Percentiles rank a stretch among this genome's conserved stretches.
Evolutionary conservation across 2,113 vertebrate species (phyloP).

Genomic region (Sebastes fasciatus): DNA sequence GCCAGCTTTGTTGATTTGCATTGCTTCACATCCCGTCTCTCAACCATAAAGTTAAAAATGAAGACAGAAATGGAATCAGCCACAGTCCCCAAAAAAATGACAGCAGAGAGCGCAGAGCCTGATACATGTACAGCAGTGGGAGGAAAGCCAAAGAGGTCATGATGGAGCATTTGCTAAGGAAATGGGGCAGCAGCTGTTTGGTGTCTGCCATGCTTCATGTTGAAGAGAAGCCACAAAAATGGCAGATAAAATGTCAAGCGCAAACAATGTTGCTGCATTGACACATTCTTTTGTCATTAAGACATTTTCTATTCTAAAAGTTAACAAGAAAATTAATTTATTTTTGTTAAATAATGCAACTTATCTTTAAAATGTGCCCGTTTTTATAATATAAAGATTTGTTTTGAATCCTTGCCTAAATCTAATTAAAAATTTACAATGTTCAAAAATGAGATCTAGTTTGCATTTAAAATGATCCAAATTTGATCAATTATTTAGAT

Average conservation of each 20-base stretch:
- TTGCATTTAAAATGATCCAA: background rate
- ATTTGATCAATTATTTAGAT: background rate
- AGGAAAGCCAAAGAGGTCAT: conserved; percentile 32
- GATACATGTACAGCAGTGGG: background rate
- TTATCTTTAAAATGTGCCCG: background rate
- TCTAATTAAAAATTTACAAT: background rate
- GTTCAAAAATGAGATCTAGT: background rate
- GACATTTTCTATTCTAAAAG: background rate
- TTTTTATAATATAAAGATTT: background rate
- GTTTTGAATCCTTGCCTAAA: background rate
- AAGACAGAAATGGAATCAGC: conserved; percentile 1
- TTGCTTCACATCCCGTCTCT: background rate
- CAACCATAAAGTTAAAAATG: background rate
- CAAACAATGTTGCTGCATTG: background rate
- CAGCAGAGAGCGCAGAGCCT: background rate
- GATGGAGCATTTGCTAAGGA: conserved; percentile 15
- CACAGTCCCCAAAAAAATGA: background rate
- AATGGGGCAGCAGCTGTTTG: conserved; percentile 27
- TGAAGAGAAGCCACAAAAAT: conserved; percentile 3
- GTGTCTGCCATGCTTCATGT: conserved; percentile 3
- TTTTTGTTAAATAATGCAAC: background rate
- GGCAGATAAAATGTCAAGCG: background rate
- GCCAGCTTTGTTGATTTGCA: background rate
- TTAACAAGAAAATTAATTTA: background rate
- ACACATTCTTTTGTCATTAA: no score